Evolutionary conservation across 2,888 invertebrate genomes (phyloP).

Genomic region (Thereva unica): DNA sequence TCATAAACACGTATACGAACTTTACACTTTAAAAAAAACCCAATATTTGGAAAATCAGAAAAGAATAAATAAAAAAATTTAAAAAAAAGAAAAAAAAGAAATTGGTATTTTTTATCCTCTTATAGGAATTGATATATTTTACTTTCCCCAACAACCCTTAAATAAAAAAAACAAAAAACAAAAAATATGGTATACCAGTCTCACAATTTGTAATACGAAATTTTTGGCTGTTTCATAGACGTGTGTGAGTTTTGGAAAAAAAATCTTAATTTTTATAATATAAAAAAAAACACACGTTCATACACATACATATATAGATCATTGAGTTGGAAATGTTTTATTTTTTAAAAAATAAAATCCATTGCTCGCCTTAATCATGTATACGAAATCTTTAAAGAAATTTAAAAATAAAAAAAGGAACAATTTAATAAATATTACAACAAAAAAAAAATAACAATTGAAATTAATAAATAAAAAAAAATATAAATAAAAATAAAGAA

Average conservation of each 20-base stretch:
- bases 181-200: too few species aligned
- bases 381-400: conserved; percentile 44
- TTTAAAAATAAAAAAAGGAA: conserved; percentile 31
- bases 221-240: conserved; percentile 34
- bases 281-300: conserved; percentile 15
- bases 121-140: too few species aligned
- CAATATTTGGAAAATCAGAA: too few species aligned
- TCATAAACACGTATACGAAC: too few species aligned
- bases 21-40: too few species aligned
- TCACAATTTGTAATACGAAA: conserved; percentile 5
- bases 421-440: conserved; percentile 38
- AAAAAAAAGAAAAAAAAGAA: too few species aligned
- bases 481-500: conserved; percentile 12
- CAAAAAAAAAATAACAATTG: conserved; percentile 25
- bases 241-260: neutral
- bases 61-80: too few species aligned
- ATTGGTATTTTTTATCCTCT: too few species aligned
- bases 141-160: too few species aligned
- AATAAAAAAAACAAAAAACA: too few species aligned
- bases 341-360: conserved; percentile 39
- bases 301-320: neutral
- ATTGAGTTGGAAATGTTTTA: conserved; percentile 20
- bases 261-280: too few species aligned
- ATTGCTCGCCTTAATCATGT: conserved; percentile 50
- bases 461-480: conserved; percentile 12